A percentile compares a stretch with the other conserved stretches of the same genome.
Conservation (phyloP, 2,888 invertebrate species). For the Dendrolimus houi region DNA sequence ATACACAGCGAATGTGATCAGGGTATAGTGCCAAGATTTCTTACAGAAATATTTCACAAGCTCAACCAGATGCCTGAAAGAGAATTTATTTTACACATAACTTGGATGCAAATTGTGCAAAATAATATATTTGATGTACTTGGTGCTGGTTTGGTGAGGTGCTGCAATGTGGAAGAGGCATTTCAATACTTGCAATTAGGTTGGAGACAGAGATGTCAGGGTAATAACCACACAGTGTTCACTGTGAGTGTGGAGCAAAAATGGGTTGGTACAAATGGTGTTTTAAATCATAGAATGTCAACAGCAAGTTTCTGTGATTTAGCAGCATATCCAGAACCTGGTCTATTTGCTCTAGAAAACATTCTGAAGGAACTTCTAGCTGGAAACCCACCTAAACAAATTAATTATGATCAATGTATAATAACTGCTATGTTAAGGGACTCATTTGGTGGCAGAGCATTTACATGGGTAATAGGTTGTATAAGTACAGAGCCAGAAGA, state of each 20-base stretch:
- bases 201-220: slow-evolving; percentile 72
- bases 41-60: slow-evolving; percentile 82
- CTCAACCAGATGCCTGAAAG: slow-evolving; percentile 79
- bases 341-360: slow-evolving; percentile 80
- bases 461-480: slow-evolving; percentile 83
- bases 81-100: slow-evolving; percentile 80
- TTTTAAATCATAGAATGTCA: slow-evolving; percentile 82
- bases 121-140: slow-evolving; percentile 79
- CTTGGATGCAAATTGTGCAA: slow-evolving; percentile 84
- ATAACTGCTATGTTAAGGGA: slow-evolving; percentile 82
- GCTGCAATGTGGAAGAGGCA: slow-evolving; percentile 82
- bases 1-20: slow-evolving; percentile 81
- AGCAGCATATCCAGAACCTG: slow-evolving; percentile 77
- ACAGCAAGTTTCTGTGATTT: slow-evolving; percentile 86
- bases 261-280: slow-evolving; percentile 80
- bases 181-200: slow-evolving; percentile 83
- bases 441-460: slow-evolving; percentile 85
- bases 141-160: slow-evolving; percentile 71
- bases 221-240: slow-evolving; percentile 81
- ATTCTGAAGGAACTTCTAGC: slow-evolving; percentile 77
- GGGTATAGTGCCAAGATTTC: slow-evolving; percentile 82
- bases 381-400: slow-evolving; percentile 71
- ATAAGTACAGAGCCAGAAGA: slow-evolving; percentile 82
- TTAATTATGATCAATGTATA: slow-evolving; percentile 80
- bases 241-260: slow-evolving; percentile 85